Evolutionary conservation across 2,888 invertebrate species (phyloP), one percentile per base, ranked within the genome.

Genomic region (Iselma pallidipennis): DNA sequence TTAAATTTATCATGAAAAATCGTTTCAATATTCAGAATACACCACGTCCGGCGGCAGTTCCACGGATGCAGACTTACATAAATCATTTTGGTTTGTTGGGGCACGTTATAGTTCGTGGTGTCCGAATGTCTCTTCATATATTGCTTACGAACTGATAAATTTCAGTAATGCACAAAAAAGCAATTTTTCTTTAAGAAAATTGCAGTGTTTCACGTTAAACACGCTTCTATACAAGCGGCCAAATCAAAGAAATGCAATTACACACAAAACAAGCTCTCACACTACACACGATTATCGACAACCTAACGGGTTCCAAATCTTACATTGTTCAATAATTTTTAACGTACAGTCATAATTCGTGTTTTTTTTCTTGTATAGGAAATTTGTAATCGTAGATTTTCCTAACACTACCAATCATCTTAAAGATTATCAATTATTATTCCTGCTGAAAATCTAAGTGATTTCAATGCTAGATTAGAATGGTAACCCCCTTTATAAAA

Each of bases 191-290:
- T n/a, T n/a, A n/a, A n/a, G n/a, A n/a, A n/a, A n/a, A n/a, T n/a
- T n/a, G n/a, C n/a, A n/a, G n/a, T n/a, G n/a, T n/a, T n/a, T n/a
- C n/a, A n/a, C n/a, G n/a, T n/a, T n/a, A n/a, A n/a, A n/a, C n/a
- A n/a, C n/a, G n/a, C n/a, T n/a, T 28, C 16, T 29, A 12, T 21
- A 2, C 5, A 51, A 19, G 10, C 51, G 10, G 51, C 21, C 25
- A 37, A 56, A 56, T 56, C 56, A 56, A 56, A 31, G 31, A 29
- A 49, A 56, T 49, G 55, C 49, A 49, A 56, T 56, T 56, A 49
- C 19, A 33, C n/a, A n/a, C 49, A 29, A 33, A 21, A 49, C 49
- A 48, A 45, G 55, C 55, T 55, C 55, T 37, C 42, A 55, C 55
- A n/a, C n/a, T n/a, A n/a, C n/a, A n/a, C n/a, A 55, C 55, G 26